Conservation (phyloP, 2,797 vertebrate genomes). For the Brachymystax lenok region DNA sequence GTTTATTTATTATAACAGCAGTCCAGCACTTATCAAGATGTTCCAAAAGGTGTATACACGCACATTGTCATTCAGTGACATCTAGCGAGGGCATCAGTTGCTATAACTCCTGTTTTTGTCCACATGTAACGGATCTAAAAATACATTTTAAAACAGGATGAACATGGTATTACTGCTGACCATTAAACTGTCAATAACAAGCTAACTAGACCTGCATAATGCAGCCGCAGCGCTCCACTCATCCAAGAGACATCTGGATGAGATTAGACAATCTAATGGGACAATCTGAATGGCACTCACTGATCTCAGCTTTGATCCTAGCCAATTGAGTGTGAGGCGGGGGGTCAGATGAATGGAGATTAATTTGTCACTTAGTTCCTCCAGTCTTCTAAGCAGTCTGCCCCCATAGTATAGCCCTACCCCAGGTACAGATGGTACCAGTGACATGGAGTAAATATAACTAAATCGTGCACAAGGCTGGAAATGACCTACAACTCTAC, state of each 20-base stretch:
- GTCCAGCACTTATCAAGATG: background rate
- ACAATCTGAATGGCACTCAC: background rate
- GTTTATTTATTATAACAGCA: background rate
- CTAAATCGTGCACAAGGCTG: constrained; percentile 40
- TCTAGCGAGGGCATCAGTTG: background rate
- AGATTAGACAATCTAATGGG: constrained; percentile 22
- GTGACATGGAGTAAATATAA: constrained; percentile 57
- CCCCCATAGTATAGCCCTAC: constrained; percentile 36
- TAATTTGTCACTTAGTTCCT: constrained; percentile 68
- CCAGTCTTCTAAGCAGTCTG: constrained; percentile 52
- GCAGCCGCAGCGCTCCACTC: background rate
- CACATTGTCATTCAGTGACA: background rate
- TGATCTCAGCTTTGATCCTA: constrained; percentile 16
- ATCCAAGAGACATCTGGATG: background rate
- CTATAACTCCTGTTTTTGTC: background rate
- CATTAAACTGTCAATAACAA: background rate
- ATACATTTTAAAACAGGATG: background rate
- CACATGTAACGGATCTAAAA: background rate
- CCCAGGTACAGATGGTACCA: constrained; percentile 62
- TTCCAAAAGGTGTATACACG: background rate
- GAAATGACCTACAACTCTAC: constrained; percentile 11
- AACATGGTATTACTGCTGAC: background rate
- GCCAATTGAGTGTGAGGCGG: constrained; percentile 43
- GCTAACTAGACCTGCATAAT: background rate
- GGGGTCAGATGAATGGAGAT: constrained; percentile 59